Conservation (phyloP, 35 echinoderm and acorn worm genomes). For the Heliocidaris tuberculata region DNA sequence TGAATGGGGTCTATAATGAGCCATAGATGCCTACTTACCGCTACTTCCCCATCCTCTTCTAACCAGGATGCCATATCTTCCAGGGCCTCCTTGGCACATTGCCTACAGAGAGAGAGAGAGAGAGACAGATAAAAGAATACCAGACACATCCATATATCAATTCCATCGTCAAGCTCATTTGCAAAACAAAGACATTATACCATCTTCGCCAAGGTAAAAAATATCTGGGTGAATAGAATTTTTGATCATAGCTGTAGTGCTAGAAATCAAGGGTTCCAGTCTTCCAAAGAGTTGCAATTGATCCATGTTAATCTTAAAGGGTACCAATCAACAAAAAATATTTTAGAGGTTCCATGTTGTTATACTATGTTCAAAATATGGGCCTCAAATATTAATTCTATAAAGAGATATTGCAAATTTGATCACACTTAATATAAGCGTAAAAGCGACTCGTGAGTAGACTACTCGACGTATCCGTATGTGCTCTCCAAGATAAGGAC, state of each 20-base stretch:
- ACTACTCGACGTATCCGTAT: too few relatives aligned
- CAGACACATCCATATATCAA: not conserved
- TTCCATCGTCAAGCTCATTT: not conserved
- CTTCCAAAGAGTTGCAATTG: not conserved
- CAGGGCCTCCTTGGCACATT: conserved; percentile 84
- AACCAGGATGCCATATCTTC: conserved; percentile 85
- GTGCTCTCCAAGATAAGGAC: too few relatives aligned
- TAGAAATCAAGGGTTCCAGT: not conserved
- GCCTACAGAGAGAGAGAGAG: conserved; percentile 49
- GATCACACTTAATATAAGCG: too few relatives aligned
- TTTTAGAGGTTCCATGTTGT: too few relatives aligned
- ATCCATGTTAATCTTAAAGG: too few relatives aligned
- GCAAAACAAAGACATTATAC: not conserved
- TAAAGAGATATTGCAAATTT: too few relatives aligned
- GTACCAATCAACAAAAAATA: too few relatives aligned
- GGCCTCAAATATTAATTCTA: too few relatives aligned
- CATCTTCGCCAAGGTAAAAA: not conserved
- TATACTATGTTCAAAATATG: too few relatives aligned
- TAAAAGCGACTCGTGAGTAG: too few relatives aligned
- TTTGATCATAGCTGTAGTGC: not conserved
- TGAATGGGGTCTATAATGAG: not conserved
- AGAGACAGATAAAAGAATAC: not conserved
- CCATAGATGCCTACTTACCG: conserved; percentile 61
- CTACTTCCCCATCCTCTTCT: conserved; percentile 88
- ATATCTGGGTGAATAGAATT: not conserved